Percentiles rank a stretch among this genome's conserved stretches.
phyloP scores from a whole-genome alignment of 2,888 invertebrate species.

The Agrotis segetum region DNA sequence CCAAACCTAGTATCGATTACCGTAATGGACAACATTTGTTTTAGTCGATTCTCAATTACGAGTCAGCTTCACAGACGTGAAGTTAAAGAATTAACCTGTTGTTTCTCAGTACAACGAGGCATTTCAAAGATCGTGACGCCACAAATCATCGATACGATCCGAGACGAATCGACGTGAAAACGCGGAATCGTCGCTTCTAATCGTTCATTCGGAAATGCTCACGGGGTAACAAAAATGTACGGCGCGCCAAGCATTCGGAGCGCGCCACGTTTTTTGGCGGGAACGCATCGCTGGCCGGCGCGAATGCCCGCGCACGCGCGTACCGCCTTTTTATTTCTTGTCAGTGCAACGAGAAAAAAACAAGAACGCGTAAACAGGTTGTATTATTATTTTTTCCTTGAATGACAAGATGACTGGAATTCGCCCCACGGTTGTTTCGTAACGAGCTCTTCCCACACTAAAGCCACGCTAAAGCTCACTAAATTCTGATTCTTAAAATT shows the following conservation, averaged over 20 bases:
- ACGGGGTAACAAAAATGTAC: conserved; percentile 77
- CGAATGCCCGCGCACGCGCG: conserved; percentile 87
- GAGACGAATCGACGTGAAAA: conserved; percentile 83
- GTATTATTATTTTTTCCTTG: conserved; percentile 77
- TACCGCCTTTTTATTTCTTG: conserved; percentile 72
- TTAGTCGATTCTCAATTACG: conserved; percentile 51
- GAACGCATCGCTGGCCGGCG: conserved; percentile 73
- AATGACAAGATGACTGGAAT: conserved; percentile 73
- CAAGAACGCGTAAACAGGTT: conserved; percentile 80
- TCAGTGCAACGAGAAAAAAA: conserved; percentile 68
- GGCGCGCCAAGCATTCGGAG: conserved; percentile 80
- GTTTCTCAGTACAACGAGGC: conserved; percentile 73
- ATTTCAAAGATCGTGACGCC: conserved; percentile 79
- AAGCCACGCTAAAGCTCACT: conserved; percentile 59
- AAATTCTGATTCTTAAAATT: conserved; percentile 61
- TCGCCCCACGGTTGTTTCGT: conserved; percentile 63
- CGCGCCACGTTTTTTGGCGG: conserved; percentile 86
- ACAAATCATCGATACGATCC: conserved; percentile 81
- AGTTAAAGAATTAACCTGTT: conserved; percentile 67
- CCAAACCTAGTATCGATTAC: conserved; percentile 38
- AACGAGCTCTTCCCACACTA: conserved; percentile 64
- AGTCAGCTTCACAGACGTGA: conserved; percentile 56
- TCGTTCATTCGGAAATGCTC: conserved; percentile 74
- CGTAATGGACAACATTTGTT: conserved; percentile 56
- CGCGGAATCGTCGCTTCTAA: conserved; percentile 77